phyloP scores from a whole-genome alignment of 2,113 vertebrate genomes.

The Neogobius melanostomus region DNA sequence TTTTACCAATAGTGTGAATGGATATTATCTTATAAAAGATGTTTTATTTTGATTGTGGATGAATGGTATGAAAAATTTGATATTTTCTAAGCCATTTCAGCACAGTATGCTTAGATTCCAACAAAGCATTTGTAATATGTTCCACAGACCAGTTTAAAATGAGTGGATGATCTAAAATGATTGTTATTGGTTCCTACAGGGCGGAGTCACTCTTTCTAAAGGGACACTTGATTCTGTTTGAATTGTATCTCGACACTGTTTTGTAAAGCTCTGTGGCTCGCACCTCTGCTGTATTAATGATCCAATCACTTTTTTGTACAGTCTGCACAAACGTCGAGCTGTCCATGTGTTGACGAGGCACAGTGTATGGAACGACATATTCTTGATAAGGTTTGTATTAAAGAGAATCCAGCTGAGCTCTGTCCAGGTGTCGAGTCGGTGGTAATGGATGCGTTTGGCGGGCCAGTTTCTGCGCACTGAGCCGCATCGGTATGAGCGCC shows the following conservation, averaged over 20 bases:
- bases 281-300: conserved; percentile 12
- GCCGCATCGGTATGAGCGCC: conserved; percentile 11
- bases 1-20: too few species aligned
- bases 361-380: conserved; percentile 42
- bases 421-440: conserved; percentile 11
- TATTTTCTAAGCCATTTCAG: too few species aligned
- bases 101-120: too few species aligned
- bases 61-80: too few species aligned
- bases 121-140: too few species aligned
- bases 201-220: conserved; percentile 13
- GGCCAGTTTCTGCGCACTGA: neutral
- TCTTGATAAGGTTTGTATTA: conserved; percentile 64
- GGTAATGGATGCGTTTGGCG: neutral
- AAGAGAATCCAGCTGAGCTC: conserved; percentile 37
- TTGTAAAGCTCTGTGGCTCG: conserved; percentile 10
- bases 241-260: neutral
- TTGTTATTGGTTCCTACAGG: neutral
- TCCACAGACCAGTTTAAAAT: too few species aligned
- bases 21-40: too few species aligned
- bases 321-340: conserved; percentile 48
- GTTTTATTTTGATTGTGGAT: too few species aligned
- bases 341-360: conserved; percentile 52
- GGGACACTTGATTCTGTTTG: conserved; percentile 12
- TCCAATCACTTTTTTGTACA: conserved; percentile 33
- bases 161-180: too few species aligned